These are phyloP conservation scores for Drosophila micromelanica DNA, from an alignment of 1,140 invertebrate species.

Conservation along the genomic window DNA sequence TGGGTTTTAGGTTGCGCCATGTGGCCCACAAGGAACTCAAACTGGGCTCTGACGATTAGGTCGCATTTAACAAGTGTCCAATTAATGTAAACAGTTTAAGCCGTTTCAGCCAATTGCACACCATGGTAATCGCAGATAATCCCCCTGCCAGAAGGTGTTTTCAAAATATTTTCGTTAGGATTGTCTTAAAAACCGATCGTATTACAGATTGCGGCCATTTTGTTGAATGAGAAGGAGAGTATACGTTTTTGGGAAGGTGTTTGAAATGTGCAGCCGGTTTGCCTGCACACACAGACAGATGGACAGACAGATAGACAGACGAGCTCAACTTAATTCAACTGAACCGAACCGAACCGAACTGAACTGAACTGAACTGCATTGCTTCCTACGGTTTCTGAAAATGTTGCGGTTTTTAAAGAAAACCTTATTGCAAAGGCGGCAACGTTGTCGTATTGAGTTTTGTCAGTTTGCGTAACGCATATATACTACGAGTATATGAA, in stretches of 20 bases:
- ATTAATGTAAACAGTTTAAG: slow-evolving; percentile 63
- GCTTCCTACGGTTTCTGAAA: slow-evolving; percentile 76
- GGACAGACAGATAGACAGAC: slow-evolving; percentile 9
- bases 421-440: slow-evolving; percentile 56
- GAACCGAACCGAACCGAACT: no score
- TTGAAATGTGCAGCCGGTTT: slow-evolving; percentile 69
- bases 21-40: slow-evolving; percentile 31
- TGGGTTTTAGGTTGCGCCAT: slow-evolving; percentile 65
- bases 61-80: slow-evolving; percentile 66
- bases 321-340: slow-evolving; percentile 18
- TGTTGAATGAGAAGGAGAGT: neutral
- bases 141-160: slow-evolving; percentile 33
- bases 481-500: slow-evolving; percentile 61
- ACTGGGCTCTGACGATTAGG: slow-evolving; percentile 18
- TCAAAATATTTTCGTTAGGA: slow-evolving; percentile 40
- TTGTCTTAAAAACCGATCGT: slow-evolving; percentile 46
- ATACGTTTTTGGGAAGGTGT: slow-evolving; percentile 55
- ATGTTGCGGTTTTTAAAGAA: slow-evolving; percentile 78
- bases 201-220: slow-evolving; percentile 61
- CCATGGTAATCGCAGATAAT: slow-evolving; percentile 55
- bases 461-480: slow-evolving; percentile 64
- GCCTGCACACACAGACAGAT: neutral
- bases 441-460: slow-evolving; percentile 36
- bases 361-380: slow-evolving; percentile 19
- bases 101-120: slow-evolving; percentile 62